Evolutionary conservation across 2,888 invertebrate genomes (phyloP).

Genomic region (Mesorhabditis sp.): DNA sequence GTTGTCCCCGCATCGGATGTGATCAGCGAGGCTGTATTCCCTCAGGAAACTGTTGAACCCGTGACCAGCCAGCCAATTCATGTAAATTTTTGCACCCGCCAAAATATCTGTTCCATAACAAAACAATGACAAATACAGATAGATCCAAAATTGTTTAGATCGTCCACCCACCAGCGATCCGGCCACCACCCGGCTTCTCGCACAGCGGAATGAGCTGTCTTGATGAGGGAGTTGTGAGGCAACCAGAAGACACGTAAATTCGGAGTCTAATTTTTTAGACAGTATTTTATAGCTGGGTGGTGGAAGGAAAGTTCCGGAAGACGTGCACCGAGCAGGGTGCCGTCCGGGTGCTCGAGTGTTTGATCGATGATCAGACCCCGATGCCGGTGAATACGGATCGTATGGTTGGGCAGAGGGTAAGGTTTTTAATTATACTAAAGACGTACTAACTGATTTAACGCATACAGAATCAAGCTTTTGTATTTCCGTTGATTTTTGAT

Average conservation of each 20-base stretch:
- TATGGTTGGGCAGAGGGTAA: conserved; percentile 34
- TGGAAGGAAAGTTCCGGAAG: conserved; percentile 38
- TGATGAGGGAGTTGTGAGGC: not conserved
- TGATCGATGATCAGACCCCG: conserved; percentile 37
- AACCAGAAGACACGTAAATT: not conserved
- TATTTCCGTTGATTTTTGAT: too few species aligned
- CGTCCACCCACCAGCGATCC: not conserved
- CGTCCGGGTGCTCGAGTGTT: conserved; percentile 37
- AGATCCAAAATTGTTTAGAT: not conserved
- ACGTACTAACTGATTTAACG: too few species aligned
- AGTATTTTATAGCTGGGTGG: not conserved
- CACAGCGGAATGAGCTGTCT: not conserved
- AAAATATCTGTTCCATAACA: too few species aligned
- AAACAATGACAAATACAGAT: too few species aligned
- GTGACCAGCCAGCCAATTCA: conserved; percentile 1
- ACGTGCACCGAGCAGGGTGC: conserved; percentile 42
- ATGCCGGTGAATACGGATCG: conserved; percentile 35
- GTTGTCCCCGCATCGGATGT: not conserved
- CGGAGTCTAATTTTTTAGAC: not conserved
- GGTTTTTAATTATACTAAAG: not conserved
- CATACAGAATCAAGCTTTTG: too few species aligned
- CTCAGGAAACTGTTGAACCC: not conserved
- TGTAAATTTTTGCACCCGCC: not conserved
- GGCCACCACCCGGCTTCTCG: not conserved
- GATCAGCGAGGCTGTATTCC: not conserved